A percentile compares a stretch with the other conserved stretches of the same genome.
These are phyloP conservation scores for Chelon auratus DNA, from an alignment of 2,797 vertebrate species.

Conservation along the genomic window DNA sequence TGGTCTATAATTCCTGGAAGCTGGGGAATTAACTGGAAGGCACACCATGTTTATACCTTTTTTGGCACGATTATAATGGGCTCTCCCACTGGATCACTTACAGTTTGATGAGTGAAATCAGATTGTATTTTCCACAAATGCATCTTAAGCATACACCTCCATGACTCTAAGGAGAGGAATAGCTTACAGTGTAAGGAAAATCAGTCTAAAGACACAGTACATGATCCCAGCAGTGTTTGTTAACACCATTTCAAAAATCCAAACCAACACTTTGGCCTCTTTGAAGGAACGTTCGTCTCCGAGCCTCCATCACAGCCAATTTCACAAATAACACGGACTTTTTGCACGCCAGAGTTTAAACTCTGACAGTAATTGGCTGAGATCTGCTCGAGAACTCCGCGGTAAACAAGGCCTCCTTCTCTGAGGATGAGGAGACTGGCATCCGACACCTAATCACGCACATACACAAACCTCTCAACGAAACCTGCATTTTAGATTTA, in stretches of 20 bases:
- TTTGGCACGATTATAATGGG: constrained; percentile 15
- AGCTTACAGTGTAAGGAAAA: constrained; percentile 8
- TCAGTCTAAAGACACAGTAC: background rate
- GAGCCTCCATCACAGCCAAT: constrained; percentile 45
- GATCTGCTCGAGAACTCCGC: constrained; percentile 35
- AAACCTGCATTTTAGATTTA: constrained; percentile 21
- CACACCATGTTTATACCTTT: background rate
- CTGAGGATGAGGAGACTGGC: constrained; percentile 36
- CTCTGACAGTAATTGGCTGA: constrained; percentile 59
- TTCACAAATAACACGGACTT: constrained; percentile 46
- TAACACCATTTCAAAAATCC: constrained; percentile 36
- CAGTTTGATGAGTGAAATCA: constrained; percentile 14
- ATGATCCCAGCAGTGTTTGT: constrained; percentile 38
- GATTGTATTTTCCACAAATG: background rate
- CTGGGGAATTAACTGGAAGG: background rate
- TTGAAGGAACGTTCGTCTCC: constrained; percentile 34
- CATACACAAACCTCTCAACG: background rate
- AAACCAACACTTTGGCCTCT: constrained; percentile 29
- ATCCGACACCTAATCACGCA: background rate
- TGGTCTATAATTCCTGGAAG: constrained; percentile 26
- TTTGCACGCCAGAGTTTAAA: constrained; percentile 31
- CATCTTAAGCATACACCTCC: background rate
- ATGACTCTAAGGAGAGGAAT: background rate
- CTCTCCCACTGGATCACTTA: background rate
- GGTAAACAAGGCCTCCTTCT: constrained; percentile 49